A percentile compares a stretch with the other conserved stretches of the same genome.
Conservation (phyloP, 2,113 vertebrate species). For the Plotosus lineatus region DNA sequence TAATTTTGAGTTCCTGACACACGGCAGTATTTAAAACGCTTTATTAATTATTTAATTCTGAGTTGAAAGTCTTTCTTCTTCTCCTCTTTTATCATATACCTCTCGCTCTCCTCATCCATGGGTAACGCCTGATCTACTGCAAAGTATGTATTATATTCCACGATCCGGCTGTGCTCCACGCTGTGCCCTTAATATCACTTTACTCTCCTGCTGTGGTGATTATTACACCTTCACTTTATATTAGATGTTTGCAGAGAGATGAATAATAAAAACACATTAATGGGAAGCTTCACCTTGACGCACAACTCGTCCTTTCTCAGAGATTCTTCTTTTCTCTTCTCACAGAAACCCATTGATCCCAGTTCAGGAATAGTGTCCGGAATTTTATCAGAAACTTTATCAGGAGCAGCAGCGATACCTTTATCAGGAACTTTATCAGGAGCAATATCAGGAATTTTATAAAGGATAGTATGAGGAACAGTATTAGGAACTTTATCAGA, state of each 20-base stretch:
- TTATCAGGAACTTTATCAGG: too few relatives aligned
- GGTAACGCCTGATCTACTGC: conserved; percentile 22
- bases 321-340: neutral
- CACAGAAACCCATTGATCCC: neutral
- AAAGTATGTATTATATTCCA: conserved; percentile 35
- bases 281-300: neutral
- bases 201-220: neutral
- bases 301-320: neutral
- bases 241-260: neutral
- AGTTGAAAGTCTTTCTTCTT: neutral
- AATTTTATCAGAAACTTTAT: too few relatives aligned
- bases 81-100: neutral
- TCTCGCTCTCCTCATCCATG: neutral
- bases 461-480: too few relatives aligned
- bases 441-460: too few relatives aligned
- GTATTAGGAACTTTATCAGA: too few relatives aligned
- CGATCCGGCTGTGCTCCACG: conserved; percentile 12
- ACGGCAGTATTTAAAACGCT: conserved; percentile 27
- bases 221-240: neutral
- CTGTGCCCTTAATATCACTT: conserved; percentile 12
- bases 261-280: neutral
- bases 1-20: conserved; percentile 47
- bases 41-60: conserved; percentile 47
- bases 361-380: conserved; percentile 6
- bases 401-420: too few relatives aligned